Percentiles rank a stretch among this genome's conserved stretches.
phyloP scores from a whole-genome alignment of 2,888 invertebrate species.

The Stenodera caucasica region DNA sequence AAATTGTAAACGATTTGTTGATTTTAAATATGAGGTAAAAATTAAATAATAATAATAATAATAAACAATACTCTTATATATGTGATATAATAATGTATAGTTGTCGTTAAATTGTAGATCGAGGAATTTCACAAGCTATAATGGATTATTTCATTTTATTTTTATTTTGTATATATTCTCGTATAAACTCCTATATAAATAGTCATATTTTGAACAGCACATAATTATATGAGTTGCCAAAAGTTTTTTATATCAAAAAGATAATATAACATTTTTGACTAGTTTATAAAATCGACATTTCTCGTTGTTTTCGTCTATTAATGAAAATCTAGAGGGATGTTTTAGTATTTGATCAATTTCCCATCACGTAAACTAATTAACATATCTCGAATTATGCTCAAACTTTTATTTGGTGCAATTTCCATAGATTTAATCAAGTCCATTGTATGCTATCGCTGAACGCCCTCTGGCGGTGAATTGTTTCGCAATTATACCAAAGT shows the following conservation, averaged over 20 bases:
- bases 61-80: constrained; percentile 47
- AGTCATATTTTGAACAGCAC: constrained; percentile 18
- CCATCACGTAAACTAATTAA: not conserved
- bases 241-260: constrained; percentile 21
- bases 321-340: constrained; percentile 12
- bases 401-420: not conserved
- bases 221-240: constrained; percentile 21
- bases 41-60: constrained; percentile 30
- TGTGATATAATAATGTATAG: constrained; percentile 48
- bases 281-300: constrained; percentile 2
- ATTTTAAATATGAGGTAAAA: constrained; percentile 23
- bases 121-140: constrained; percentile 8
- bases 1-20: constrained; percentile 28
- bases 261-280: not conserved
- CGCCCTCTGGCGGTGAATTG: not conserved
- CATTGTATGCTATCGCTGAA: not conserved
- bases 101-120: constrained; percentile 31
- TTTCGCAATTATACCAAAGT: not conserved
- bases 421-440: not conserved
- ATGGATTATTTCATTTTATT: constrained; percentile 37
- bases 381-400: not conserved
- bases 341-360: constrained; percentile 5
- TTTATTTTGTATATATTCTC: constrained; percentile 22
- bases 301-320: not conserved
- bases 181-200: constrained; percentile 5